Base-by-base conservation (phyloP, 2,797 vertebrate genomes). In the Peromyscus eremicus region DNA sequence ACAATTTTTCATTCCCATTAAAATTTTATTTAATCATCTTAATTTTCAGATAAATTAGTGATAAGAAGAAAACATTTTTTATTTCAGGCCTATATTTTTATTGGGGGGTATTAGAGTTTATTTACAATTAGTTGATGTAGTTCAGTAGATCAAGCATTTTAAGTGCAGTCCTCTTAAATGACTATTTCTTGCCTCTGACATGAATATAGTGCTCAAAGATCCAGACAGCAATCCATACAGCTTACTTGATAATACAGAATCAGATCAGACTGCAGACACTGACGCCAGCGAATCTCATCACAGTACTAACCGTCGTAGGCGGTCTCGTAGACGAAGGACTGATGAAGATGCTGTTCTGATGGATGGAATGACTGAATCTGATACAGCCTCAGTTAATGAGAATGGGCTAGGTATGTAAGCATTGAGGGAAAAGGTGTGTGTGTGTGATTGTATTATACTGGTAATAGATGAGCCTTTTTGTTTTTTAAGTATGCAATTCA, bases 361-460 rank as follows among this genome's bases (percentile, higher is more conserved):
- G 95, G 99, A 99, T 92, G 99, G 99, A 95, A 99, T 99, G 99
- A 99, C 99, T 97, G 99, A 99, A 98, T 99, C 99, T 32, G 99
- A 99, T 98, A 99, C 99, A 77, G 98, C 99, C 91, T 99, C 99
- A 66, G 98, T 99, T 98, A 99, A 99, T 97, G 99, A 99, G 98
- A 99, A 99, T 96, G 99, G 99, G 98, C 99, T 99, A 95, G 99
- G 99, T 99, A 99, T 98, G 99, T 98, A 98, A 98, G 97, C 92
- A 80, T 49, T 95, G 96, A 94, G 95, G 68, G 91, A 81, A 91
- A 91, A 86, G n/a, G 19, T 55, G 60, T 64, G 16, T 62, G 60
- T 37, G 34, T 94, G 84, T 75, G 92, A 52, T 34, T 91, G 73
- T 96, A 85, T 90, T 32, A 57, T 93, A 55, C 23, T 91, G 23